A percentile compares a stretch with the other conserved stretches of the same genome.
phyloP scores from a whole-genome alignment of 1,140 invertebrate genomes.

The Cydia splendana region DNA sequence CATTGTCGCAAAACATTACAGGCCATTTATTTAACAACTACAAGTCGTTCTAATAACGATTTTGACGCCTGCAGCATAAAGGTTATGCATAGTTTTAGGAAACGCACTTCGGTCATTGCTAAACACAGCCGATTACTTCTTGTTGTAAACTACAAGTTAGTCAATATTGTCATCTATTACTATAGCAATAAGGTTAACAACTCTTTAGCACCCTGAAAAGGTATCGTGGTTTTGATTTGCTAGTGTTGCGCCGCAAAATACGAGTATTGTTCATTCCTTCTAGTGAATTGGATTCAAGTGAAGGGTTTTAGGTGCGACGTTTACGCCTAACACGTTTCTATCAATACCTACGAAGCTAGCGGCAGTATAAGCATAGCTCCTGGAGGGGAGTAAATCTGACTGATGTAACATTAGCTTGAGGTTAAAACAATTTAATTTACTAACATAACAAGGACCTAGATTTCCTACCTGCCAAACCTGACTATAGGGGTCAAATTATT shows the following conservation, averaged over 20 bases:
- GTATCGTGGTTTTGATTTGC: conserved; percentile 30
- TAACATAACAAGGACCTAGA: too few relatives aligned
- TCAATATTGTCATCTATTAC: background rate
- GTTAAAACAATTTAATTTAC: too few relatives aligned
- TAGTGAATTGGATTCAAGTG: conserved; percentile 52
- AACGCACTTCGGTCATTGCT: background rate
- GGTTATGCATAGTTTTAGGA: background rate
- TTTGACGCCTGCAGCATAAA: conserved; percentile 35
- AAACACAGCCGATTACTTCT: background rate
- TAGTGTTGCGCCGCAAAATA: conserved; percentile 56
- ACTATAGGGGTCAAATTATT: too few relatives aligned
- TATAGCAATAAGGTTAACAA: background rate
- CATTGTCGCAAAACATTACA: conserved; percentile 49
- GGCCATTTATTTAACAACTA: background rate
- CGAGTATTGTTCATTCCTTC: conserved; percentile 59
- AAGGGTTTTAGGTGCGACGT: conserved; percentile 42
- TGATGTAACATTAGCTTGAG: too few relatives aligned
- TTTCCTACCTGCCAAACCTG: too few relatives aligned
- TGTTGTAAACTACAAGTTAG: background rate
- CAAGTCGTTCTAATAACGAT: conserved; percentile 24
- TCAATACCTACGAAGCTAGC: background rate
- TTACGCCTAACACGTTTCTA: background rate
- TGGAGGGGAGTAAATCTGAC: too few relatives aligned
- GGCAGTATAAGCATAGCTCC: background rate
- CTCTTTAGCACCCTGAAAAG: background rate